phyloP scores from a whole-genome alignment of 2,888 invertebrate genomes.

The Spilarctia lutea region DNA sequence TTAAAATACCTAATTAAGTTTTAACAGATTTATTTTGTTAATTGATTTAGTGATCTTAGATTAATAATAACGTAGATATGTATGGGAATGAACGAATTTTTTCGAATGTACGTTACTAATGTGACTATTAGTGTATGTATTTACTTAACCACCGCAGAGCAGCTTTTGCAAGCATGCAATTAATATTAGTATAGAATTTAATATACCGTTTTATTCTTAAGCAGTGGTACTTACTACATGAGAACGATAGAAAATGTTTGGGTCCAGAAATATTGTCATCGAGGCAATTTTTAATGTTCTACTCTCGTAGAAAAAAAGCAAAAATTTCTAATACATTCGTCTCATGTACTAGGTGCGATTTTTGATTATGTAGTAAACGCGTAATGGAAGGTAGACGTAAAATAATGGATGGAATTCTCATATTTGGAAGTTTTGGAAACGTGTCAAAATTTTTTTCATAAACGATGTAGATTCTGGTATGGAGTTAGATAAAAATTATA shows the following conservation, averaged over 20 bases:
- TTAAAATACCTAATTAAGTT: slow-evolving; percentile 73
- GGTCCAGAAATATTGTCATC: slow-evolving; percentile 50
- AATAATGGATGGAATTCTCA: slow-evolving; percentile 63
- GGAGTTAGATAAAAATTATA: slow-evolving; percentile 81
- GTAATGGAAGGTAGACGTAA: slow-evolving; percentile 75
- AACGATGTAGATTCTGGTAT: slow-evolving; percentile 72
- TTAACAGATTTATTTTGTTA: slow-evolving; percentile 80
- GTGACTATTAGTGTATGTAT: slow-evolving; percentile 70
- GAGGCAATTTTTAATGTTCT: slow-evolving; percentile 51
- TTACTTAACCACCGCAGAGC: slow-evolving; percentile 80
- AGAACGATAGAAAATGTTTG: slow-evolving; percentile 45
- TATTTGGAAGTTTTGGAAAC: slow-evolving; percentile 77
- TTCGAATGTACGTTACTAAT: slow-evolving; percentile 59
- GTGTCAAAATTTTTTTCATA: slow-evolving; percentile 81
- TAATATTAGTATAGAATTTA: slow-evolving; percentile 73
- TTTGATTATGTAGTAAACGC: slow-evolving; percentile 73
- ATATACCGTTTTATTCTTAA: slow-evolving; percentile 67
- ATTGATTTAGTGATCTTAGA: slow-evolving; percentile 67
- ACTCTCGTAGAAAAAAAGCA: slow-evolving; percentile 43
- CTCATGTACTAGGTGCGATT: slow-evolving; percentile 54
- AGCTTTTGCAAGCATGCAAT: slow-evolving; percentile 82
- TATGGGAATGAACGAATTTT: slow-evolving; percentile 80
- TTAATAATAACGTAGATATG: slow-evolving; percentile 66
- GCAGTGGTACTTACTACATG: slow-evolving; percentile 60
- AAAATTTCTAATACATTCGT: slow-evolving; percentile 39